These are phyloP conservation scores for Sciaenops ocellatus DNA, from an alignment of 2,797 vertebrate genomes.

Conservation along the genomic window DNA sequence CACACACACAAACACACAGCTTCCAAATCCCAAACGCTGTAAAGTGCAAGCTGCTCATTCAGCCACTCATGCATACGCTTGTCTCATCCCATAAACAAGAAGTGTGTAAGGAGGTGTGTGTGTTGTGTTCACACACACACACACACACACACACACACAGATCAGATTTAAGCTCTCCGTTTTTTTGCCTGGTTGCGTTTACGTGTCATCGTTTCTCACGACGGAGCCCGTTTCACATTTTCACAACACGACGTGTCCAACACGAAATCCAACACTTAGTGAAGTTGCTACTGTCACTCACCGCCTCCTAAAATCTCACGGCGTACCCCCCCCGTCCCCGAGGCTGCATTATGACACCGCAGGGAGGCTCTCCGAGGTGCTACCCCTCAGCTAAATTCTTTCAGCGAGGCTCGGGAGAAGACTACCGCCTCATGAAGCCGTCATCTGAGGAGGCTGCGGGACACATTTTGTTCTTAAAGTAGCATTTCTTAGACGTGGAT, in stretches of 20 bases:
- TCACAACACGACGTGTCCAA: constrained; percentile 41
- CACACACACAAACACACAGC: not conserved
- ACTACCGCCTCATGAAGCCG: constrained; percentile 33
- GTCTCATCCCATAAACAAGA: constrained; percentile 47
- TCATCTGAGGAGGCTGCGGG: constrained; percentile 18
- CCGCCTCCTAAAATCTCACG: constrained; percentile 27
- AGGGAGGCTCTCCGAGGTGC: constrained; percentile 25
- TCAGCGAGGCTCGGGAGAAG: constrained; percentile 24
- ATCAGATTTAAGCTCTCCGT: not conserved
- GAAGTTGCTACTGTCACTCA: constrained; percentile 60
- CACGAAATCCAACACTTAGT: constrained; percentile 40
- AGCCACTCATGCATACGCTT: constrained; percentile 38
- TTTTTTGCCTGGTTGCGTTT: not conserved
- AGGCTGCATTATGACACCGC: constrained; percentile 27
- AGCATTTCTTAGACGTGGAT: not conserved
- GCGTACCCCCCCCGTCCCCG: constrained; percentile 9
- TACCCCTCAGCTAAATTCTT: constrained; percentile 40
- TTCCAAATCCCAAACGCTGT: constrained; percentile 22
- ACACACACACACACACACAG: not conserved
- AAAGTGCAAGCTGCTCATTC: constrained; percentile 42
- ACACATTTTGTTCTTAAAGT: constrained; percentile 32
- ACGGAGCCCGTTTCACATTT: constrained; percentile 26
- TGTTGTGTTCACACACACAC: not conserved
- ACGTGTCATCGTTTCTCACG: constrained; percentile 1
- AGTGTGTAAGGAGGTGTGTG: not conserved